A percentile compares a stretch with the other conserved stretches of the same genome.
These are phyloP conservation scores for Microtus ochrogaster DNA, from an alignment of 2,113 vertebrate species.

Conservation along the genomic window DNA sequence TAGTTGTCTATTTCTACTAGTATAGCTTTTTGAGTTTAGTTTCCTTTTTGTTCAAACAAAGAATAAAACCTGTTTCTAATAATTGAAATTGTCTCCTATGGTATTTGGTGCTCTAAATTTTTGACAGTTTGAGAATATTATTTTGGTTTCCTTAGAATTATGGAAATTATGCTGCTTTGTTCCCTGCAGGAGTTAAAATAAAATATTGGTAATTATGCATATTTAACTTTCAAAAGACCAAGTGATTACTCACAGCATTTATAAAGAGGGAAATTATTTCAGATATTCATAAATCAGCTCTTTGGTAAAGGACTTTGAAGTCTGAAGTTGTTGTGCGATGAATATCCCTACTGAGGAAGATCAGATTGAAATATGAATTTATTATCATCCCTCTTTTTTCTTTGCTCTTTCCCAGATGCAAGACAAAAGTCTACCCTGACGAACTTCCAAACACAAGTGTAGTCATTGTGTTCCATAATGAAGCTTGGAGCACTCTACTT, in stretches of 20 bases:
- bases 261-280: constrained; percentile 55
- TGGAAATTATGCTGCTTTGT: constrained; percentile 57
- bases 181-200: constrained; percentile 66
- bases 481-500: constrained; percentile 98
- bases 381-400: constrained; percentile 22
- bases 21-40: constrained; percentile 2
- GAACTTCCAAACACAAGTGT: constrained; percentile 97
- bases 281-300: constrained; percentile 43
- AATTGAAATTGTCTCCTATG: constrained; percentile 33
- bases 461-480: constrained; percentile 99
- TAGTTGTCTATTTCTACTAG: background rate
- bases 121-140: constrained; percentile 44
- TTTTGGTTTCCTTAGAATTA: constrained; percentile 41
- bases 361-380: background rate
- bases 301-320: background rate
- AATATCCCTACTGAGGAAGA: constrained; percentile 13
- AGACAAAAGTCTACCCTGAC: constrained; percentile 94
- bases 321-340: background rate
- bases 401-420: constrained; percentile 89
- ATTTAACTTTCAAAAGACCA: constrained; percentile 72
- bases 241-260: constrained; percentile 69
- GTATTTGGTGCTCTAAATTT: background rate
- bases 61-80: background rate
- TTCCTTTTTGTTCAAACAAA: background rate
- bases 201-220: constrained; percentile 69